Evolutionary conservation across 1,140 invertebrate genomes (phyloP).

Genomic region (Octopus sinensis): DNA sequence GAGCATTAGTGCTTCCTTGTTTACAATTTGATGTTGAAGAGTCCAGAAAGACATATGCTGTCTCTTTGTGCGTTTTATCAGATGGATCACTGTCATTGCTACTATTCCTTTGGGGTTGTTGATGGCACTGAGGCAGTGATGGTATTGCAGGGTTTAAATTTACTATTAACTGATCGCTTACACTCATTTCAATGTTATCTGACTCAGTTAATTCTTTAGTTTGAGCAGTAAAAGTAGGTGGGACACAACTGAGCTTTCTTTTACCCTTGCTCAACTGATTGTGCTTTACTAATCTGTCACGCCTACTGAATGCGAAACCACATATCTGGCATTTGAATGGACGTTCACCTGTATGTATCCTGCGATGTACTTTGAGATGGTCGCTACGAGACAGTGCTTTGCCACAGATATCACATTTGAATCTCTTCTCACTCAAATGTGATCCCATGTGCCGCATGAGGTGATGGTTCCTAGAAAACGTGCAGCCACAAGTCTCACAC

Average conservation of each 20-base stretch:
- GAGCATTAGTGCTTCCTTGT: no score
- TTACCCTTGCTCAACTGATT: background rate
- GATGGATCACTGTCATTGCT: no score
- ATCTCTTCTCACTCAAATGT: constrained; percentile 23
- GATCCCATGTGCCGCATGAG: constrained; percentile 21
- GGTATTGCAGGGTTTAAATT: no score
- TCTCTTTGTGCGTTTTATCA: no score
- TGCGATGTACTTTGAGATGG: constrained; percentile 15
- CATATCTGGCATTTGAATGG: constrained; percentile 27
- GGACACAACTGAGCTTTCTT: background rate
- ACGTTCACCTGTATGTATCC: constrained; percentile 25
- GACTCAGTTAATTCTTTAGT: no score
- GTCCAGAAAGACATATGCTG: no score
- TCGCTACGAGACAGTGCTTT: constrained; percentile 49
- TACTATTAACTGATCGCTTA: no score
- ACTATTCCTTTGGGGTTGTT: no score
- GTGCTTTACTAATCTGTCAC: constrained; percentile 24
- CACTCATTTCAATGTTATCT: no score
- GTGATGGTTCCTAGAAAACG: constrained; percentile 13
- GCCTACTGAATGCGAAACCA: constrained; percentile 15
- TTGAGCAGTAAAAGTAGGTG: background rate
- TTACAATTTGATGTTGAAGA: no score
- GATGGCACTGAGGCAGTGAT: no score
- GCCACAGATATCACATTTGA: constrained; percentile 80
- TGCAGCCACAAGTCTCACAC: constrained; percentile 21